Evolutionary conservation across 1,140 invertebrate genomes (phyloP), one percentile per base, ranked within the genome.

Genomic region (Diuraphis noxia): DNA sequence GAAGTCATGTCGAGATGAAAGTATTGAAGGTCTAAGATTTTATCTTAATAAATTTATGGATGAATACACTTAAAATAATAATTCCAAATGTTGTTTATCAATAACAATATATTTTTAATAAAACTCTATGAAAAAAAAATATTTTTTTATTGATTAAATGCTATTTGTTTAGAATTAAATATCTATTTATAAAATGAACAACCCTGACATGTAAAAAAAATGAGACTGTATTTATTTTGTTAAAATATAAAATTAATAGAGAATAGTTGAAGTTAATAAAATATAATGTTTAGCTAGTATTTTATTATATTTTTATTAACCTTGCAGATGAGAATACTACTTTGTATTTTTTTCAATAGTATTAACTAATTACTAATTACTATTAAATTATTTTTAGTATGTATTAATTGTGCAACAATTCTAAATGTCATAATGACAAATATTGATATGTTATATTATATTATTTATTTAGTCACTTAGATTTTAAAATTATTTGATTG

Each of bases 1-100:
- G 1, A 95, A 96, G 93, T 96, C 97, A n/a, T 99, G 98, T 93
- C 95, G 98, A 92, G 98, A 99, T 94, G 98, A 99, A 94, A 97
- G 97, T 1, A 96, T 98, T 91, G 98, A 99, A 95, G 98, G 98
- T 72, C 94, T 99, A 43, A 95, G 96, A 93, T 99, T 99, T 94
- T 99, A 98, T 95, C 96, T 97, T 3, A 99, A 99, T 95, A 94
- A 96, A 72, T 97, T 99, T 94, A 93, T 97, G 21, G 91, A 93
- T 88, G 25, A 63, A 63, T 41, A 63, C 13, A n/a, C 56, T 10
- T 88, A 52, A 86, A 36, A 49, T 49, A 17, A 85, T 30, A 85
- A 46, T 34, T 49, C 49, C 56, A 17, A 72, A 19, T n/a, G 0
- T 63, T 63, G 3, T 72, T 19, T 30, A n/a, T 72, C 13, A n/a